phyloP scores from a whole-genome alignment of 2,113 vertebrate genomes.

The Ptilorrhoa leucosticta region DNA sequence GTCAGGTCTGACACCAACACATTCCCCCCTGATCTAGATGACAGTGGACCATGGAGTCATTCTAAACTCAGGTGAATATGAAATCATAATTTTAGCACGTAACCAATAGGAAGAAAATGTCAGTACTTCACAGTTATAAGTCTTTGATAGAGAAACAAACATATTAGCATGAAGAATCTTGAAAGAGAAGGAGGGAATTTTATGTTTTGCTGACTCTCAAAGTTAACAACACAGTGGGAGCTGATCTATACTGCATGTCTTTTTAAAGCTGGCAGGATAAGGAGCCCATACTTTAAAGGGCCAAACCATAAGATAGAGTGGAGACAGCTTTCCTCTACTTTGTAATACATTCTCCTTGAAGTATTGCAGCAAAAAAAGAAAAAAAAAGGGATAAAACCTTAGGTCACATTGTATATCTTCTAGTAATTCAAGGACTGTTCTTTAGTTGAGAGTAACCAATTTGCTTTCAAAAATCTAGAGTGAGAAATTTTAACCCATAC shows the following conservation, averaged over 20 bases:
- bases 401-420: background rate
- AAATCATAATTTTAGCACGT: background rate
- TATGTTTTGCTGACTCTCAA: background rate
- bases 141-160: background rate
- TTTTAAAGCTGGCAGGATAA: accelerated
- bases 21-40: background rate
- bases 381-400: background rate
- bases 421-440: background rate
- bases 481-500: background rate
- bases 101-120: background rate
- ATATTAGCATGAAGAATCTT: background rate
- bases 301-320: background rate
- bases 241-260: background rate
- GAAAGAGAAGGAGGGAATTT: background rate
- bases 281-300: background rate
- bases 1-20: background rate
- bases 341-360: background rate
- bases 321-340: background rate
- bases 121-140: background rate
- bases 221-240: background rate
- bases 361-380: background rate
- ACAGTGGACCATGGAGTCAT: background rate
- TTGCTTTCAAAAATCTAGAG: background rate
- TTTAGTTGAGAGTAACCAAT: background rate
- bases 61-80: background rate